Evolutionary conservation across 30 jellyfish, hydroid and myxozoan species (phyloP), one percentile per base, ranked within the genome.

Genomic region (Pelagia noctiluca): DNA sequence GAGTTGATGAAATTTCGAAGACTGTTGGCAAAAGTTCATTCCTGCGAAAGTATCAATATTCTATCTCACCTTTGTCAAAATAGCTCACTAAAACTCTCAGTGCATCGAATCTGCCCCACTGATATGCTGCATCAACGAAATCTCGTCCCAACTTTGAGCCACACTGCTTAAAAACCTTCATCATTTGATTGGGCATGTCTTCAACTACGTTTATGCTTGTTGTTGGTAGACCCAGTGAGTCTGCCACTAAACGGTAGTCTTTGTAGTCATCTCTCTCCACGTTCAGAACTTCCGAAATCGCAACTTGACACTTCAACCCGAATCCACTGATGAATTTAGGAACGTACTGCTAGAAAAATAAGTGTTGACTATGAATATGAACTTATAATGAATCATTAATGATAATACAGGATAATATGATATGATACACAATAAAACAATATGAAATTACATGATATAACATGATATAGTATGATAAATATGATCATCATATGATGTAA

Each of bases 21-120:
- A n/a, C n/a, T n/a, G n/a, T n/a, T n/a, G n/a, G n/a, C n/a, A n/a
- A n/a, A n/a, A n/a, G n/a, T n/a, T n/a, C n/a, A n/a, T n/a, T n/a
- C n/a, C n/a, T n/a, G n/a, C n/a, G n/a, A n/a, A n/a, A n/a, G n/a
- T n/a, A n/a, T n/a, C n/a, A n/a, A n/a, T n/a, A n/a, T n/a, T n/a
- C 18, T 36, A 46, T 2, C 18, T 22, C 35, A 79, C 89, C 82
- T 62, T 48, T 33, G 53, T 16, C 36, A 32, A 63, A 80, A 67
- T 29, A 35, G 3, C 24, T 54, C 65, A 66, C 84, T 1, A 80
- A 13, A 7, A 42, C 2, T 0, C 54, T 35, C 90, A 80, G 50
- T 26, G 75, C 90, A 32, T 80, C 90, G 50, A 80, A 80, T 66
- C 90, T 80, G 50, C 74, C 42, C 68, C 83, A 48, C 25, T 2